A percentile compares a stretch with the other conserved stretches of the same genome.
phyloP scores from a whole-genome alignment of 1,140 invertebrate genomes.

The Zaprionus lachaisei region DNA sequence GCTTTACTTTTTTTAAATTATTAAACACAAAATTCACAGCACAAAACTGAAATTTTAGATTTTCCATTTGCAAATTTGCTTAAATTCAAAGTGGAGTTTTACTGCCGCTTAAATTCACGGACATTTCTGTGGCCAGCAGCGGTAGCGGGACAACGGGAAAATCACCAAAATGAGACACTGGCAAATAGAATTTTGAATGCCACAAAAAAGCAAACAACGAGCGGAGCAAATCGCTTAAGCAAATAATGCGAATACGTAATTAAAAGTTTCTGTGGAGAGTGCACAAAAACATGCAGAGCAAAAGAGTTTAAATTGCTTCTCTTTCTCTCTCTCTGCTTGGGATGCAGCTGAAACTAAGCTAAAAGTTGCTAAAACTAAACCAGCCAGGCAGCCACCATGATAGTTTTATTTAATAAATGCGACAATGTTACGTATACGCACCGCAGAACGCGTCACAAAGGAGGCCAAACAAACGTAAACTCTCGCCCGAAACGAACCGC shows the following conservation, averaged over 20 bases:
- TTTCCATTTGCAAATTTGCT: neutral
- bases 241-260: conserved; percentile 54
- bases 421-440: conserved; percentile 57
- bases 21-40: conserved; percentile 14
- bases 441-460: conserved; percentile 62
- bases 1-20: conserved; percentile 34
- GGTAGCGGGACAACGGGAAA: neutral
- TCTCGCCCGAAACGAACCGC: conserved; percentile 70
- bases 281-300: conserved; percentile 19
- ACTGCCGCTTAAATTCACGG: neutral
- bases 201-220: conserved; percentile 15
- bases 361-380: conserved; percentile 43
- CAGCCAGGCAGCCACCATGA: conserved; percentile 8
- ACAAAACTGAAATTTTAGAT: neutral
- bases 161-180: conserved; percentile 19
- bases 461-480: conserved; percentile 60
- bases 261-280: conserved; percentile 51
- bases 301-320: conserved; percentile 10
- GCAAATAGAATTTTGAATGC: conserved; percentile 45
- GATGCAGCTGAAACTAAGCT: conserved; percentile 26
- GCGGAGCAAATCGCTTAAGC: conserved; percentile 34
- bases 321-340: neutral
- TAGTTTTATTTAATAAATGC: conserved; percentile 72
- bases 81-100: neutral
- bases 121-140: neutral